Evolutionary conservation across 2,888 invertebrate species (phyloP).

Genomic region (Nephrotoma guestfalica): DNA sequence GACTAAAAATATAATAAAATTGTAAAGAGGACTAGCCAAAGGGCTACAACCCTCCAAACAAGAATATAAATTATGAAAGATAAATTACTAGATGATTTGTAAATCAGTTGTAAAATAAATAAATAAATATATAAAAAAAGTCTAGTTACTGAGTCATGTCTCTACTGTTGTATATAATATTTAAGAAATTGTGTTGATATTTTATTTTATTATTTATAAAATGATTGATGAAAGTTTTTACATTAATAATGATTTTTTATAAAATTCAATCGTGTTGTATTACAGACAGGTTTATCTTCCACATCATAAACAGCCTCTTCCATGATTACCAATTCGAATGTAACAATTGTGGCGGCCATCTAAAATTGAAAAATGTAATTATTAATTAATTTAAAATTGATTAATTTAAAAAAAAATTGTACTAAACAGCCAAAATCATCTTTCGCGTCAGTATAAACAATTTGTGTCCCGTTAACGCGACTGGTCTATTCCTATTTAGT

Average conservation of each 20-base stretch:
- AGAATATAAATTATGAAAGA: too few relatives aligned
- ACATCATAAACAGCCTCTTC: conserved; percentile 35
- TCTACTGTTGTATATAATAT: too few relatives aligned
- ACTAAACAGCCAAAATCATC: conserved; percentile 39
- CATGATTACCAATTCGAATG: conserved; percentile 48
- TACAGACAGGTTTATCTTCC: not conserved
- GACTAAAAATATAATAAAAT: too few relatives aligned
- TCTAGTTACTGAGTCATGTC: too few relatives aligned
- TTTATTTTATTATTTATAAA: too few relatives aligned
- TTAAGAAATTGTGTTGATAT: too few relatives aligned
- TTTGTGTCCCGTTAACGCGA: conserved; percentile 44
- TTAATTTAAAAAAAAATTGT: conserved; percentile 14
- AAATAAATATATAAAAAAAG: too few relatives aligned
- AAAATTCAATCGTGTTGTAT: not conserved
- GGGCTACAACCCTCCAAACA: too few relatives aligned
- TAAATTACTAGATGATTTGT: too few relatives aligned
- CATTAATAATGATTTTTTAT: not conserved
- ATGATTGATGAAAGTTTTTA: not conserved
- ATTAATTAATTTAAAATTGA: not conserved
- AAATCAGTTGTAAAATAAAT: too few relatives aligned
- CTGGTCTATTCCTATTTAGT: conserved; percentile 35
- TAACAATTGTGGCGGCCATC: conserved; percentile 47
- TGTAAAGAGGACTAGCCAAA: too few relatives aligned
- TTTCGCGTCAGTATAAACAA: conserved; percentile 43
- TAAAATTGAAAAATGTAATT: conserved; percentile 16